Base-by-base conservation (phyloP, 2,797 vertebrate species). In the Choloepus didactylus region DNA sequence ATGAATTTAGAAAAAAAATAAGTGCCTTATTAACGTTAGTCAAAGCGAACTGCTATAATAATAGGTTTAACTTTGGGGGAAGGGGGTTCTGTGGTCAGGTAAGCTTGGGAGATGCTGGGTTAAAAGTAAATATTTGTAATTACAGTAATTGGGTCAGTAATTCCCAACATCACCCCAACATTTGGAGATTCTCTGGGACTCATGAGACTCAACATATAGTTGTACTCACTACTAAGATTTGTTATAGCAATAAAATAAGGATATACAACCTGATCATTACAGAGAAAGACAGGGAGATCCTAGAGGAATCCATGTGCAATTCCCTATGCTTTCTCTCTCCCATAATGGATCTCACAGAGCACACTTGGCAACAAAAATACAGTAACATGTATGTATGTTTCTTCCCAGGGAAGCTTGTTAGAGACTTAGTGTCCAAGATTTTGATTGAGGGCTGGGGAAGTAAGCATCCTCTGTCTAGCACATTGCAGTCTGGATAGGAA, bases 1-100 rank as follows among this genome's bases (percentile, higher is more conserved):
- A 31, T 69, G 38, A 80, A 90, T 89, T 38, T 54, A 89, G 59
- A 35, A 75, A 29, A 76, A 82, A 79, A 91, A 41, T 49, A 60
- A n/a, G 67, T 41, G 2, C 56, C 31, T 56, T n/a, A 62, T 41
- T 72, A 44, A 29, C 31, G 56, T 85, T 80, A 80, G 14, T 94
- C 41, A 75, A 72, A 89, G 64, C 54, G 54, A 64, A 64, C 23
- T 9, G 10, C 69, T 92, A 11, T 64, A 46, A 19, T 25, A 4
- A 75, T 25, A 56, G 56, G 3, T 75, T 81, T 31, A 51, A 46
- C 19, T 59, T 81, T 81, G 46, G 15, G 29, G 75, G 73, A 51
- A 60, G n/a, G 18, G 18, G 10, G 54, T 88, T 76, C 12, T 59
- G n/a, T 35, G 21, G 41, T 29, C 73, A 44, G 6, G 38, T 51